phyloP scores from a whole-genome alignment of 2,797 vertebrate genomes.

The Centropyge bicolor region DNA sequence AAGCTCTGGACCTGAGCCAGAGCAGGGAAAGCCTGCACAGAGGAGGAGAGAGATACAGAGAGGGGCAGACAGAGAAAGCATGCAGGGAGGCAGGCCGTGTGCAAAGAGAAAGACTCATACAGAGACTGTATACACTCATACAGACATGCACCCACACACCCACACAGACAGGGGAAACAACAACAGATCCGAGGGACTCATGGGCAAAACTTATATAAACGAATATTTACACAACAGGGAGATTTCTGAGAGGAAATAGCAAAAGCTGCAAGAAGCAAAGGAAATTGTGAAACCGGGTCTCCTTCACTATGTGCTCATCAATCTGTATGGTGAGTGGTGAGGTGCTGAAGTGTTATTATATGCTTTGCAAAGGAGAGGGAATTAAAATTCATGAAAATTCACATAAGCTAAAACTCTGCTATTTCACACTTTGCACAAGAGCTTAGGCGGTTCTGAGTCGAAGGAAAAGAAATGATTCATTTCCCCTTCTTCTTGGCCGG shows the following conservation, averaged over 20 bases:
- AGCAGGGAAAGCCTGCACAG: slow-evolving; percentile 92
- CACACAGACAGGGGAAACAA: slow-evolving; percentile 31
- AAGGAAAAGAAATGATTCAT: slow-evolving; percentile 57
- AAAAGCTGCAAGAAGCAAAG: slow-evolving; percentile 48
- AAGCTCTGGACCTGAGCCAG: slow-evolving; percentile 93
- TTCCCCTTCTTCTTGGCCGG: slow-evolving; percentile 45
- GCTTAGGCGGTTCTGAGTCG: slow-evolving; percentile 27
- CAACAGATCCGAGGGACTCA: slow-evolving; percentile 29
- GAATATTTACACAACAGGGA: slow-evolving; percentile 42
- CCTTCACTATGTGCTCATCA: slow-evolving; percentile 18
- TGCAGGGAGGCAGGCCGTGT: slow-evolving; percentile 58
- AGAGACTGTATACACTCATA: slow-evolving; percentile 32
- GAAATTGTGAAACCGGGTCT: slow-evolving; percentile 20
- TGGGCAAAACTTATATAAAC: slow-evolving; percentile 34
- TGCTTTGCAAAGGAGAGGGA: slow-evolving; percentile 20
- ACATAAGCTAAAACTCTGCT: neutral
- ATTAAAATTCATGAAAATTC: slow-evolving; percentile 30
- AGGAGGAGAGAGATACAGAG: slow-evolving; percentile 77
- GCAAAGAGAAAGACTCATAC: slow-evolving; percentile 47
- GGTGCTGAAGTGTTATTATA: neutral
- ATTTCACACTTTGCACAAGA: slow-evolving; percentile 34
- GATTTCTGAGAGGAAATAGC: slow-evolving; percentile 38
- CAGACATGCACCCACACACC: slow-evolving; percentile 48
- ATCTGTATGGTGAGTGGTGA: slow-evolving; percentile 1
- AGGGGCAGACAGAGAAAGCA: slow-evolving; percentile 63